phyloP scores from a whole-genome alignment of 2,797 vertebrate genomes.

The Xenentodon cancila region DNA sequence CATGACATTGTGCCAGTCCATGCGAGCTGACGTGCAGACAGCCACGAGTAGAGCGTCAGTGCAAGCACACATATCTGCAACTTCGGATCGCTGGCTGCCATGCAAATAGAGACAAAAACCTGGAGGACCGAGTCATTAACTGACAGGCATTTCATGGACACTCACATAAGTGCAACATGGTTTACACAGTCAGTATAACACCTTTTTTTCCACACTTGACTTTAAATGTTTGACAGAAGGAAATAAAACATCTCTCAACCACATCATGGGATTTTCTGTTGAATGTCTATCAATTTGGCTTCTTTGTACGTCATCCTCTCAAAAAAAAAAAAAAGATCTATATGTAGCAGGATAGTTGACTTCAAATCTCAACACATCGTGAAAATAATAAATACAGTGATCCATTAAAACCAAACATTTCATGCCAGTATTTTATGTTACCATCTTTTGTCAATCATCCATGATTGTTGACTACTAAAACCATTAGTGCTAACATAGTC shows the following conservation, averaged over 20 bases:
- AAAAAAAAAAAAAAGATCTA: not conserved
- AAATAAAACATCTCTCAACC: not conserved
- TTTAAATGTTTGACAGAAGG: not conserved
- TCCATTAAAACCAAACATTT: slow-evolving; percentile 24
- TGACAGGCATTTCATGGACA: slow-evolving; percentile 24
- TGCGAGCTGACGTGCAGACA: slow-evolving; percentile 25
- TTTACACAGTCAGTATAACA: slow-evolving; percentile 31
- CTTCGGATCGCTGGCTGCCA: slow-evolving; percentile 50
- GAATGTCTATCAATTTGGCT: not conserved
- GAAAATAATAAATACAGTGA: slow-evolving; percentile 47
- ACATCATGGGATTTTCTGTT: not conserved
- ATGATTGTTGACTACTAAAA: slow-evolving; percentile 46
- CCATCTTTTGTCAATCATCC: slow-evolving; percentile 23
- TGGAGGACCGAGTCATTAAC: slow-evolving; percentile 28
- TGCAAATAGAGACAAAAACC: slow-evolving; percentile 65
- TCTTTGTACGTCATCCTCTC: slow-evolving; percentile 8
- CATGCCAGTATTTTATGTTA: slow-evolving; percentile 7
- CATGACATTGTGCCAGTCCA: slow-evolving; percentile 21
- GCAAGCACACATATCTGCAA: slow-evolving; percentile 42
- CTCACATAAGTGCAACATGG: slow-evolving; percentile 21
- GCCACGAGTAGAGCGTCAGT: slow-evolving; percentile 34
- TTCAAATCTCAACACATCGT: slow-evolving; percentile 22
- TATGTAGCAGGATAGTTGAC: slow-evolving; percentile 19
- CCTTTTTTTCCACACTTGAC: slow-evolving; percentile 25
- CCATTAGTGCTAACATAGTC: slow-evolving; percentile 19